Base-by-base conservation (phyloP, 2,888 invertebrate species). In the Drosophila anomalata region DNA sequence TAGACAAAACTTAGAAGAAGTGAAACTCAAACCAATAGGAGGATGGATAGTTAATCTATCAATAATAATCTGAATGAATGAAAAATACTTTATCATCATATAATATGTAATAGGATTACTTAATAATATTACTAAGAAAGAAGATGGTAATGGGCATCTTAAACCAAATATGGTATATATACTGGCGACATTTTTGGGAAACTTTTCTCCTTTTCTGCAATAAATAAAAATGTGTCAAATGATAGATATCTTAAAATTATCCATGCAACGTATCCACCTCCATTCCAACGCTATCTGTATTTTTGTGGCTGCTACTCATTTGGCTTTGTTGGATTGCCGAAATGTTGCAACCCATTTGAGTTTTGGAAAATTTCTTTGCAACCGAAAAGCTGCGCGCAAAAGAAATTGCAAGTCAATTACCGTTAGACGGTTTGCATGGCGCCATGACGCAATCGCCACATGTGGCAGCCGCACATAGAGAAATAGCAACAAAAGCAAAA, bases 371-470 rank as follows among this genome's bases (percentile, higher is more conserved):
- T 82, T 87, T 82, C 82, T 85, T 85, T 85, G 82, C 72, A 87
- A 75, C 87, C 74, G 67, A 87, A 85, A 87, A 70, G 75, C 75
- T 73, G 88, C 72, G 44, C 73, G 77, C 77, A 83, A 86, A 80
- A 88, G 84, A 88, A 88, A 85, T 85, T 88, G 88, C 84, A 81
- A 87, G 81, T 80, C 84, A 85, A 88, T 88, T 87, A 88, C 76
- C 61, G 72, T 61, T 82, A 87, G 82, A 75, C 87, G 86, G 82
- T 79, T 77, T 75, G 77, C 77, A 83, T 87, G 82, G 82, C 87
- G 86, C 88, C 78, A 75, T 83, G 83, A 83, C 84, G 82, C 83
- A 83, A 83, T 66, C 56, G 79, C 76, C 86, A 76, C 79, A 84
- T 88, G 83, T 83, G 87, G 76, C 84, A 80, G 83, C 62, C 71